Base-by-base conservation (phyloP, 2,888 invertebrate species). In the Drosophila eohydei region DNA sequence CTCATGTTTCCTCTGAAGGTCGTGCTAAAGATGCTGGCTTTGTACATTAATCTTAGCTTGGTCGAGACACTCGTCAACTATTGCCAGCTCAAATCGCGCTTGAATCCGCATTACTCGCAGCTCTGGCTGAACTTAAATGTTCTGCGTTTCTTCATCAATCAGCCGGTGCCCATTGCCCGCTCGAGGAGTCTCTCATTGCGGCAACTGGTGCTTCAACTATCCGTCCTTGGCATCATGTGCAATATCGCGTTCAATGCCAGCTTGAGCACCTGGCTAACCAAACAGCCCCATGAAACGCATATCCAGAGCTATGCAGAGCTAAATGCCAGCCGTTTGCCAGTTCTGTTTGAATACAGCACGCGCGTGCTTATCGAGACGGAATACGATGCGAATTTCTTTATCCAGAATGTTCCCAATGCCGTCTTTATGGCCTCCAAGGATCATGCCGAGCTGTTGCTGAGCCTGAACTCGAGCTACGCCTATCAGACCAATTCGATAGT, bases 391-490 rank as follows among this genome's bases (percentile, higher is more conserved):
- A 12, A 38, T 0, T 71, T 60, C 26, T 6, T 83, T 3, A 6
- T 9, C 0, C 21, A n/a, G 0, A 9, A 36, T 0, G 0, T 74
- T 0, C 56, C 61, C 0, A 75, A 74, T 44, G 34, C 30, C 1
- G 1, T 44, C 1, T 14, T 40, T 1, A 36, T 67, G 30, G 0
- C 1, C 0, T 32, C 63, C 0, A 14, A 36, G 0, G 36, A 71
- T 0, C 57, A 68, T 3, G 34, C 9, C 0, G 58, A 80, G 0
- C 0, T 71, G 14, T 0, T 80, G 0, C 14, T 57, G 0, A 8
- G 59, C 0, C 34, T 78, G 0, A 88, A 84, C 1, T 48, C 78
- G 0, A 86, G 70, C 46, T 67, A 63, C 52, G 84, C 69, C 26
- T 75, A 71, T 48, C 66, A 56, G n/a, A 40, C 63, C 0, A 50